Percentiles rank a stretch among this genome's conserved stretches.
These are phyloP conservation scores for Oceanites oceanicus DNA, from an alignment of 2,113 vertebrate species.

Conservation along the genomic window DNA sequence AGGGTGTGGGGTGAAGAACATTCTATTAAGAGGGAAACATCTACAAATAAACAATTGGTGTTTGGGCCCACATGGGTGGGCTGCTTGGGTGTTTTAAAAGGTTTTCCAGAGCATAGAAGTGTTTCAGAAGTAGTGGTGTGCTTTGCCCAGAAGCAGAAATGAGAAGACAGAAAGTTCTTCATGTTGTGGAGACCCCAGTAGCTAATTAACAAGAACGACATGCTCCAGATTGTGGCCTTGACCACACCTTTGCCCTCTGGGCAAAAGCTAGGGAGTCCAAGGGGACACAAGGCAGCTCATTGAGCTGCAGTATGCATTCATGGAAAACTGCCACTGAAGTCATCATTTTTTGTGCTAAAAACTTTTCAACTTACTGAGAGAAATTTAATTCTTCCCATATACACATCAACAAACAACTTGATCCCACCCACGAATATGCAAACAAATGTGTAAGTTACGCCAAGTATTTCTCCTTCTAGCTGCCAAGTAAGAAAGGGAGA, in stretches of 20 bases:
- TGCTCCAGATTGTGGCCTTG: not conserved
- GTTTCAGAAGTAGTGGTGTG: not conserved
- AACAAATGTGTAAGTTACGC: conserved; percentile 36
- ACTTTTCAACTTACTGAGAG: not conserved
- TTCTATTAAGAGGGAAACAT: not conserved
- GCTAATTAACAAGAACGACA: not conserved
- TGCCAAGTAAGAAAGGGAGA: conserved; percentile 54
- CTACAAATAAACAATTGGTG: not conserved
- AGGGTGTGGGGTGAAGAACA: not conserved
- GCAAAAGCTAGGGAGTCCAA: not conserved
- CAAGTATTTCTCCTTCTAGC: conserved; percentile 34
- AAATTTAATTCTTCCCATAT: conserved; percentile 30
- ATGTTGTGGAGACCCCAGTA: not conserved
- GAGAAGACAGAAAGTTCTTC: not conserved
- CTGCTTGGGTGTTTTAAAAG: not conserved
- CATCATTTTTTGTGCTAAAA: not conserved
- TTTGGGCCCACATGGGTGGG: conserved; percentile 21
- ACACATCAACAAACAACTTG: conserved; percentile 27
- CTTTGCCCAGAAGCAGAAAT: conserved; percentile 9
- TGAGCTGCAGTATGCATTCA: not conserved
- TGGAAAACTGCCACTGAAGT: conserved; percentile 3
- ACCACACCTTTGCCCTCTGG: not conserved
- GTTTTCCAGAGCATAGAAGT: not conserved
- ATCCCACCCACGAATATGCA: conserved; percentile 52
- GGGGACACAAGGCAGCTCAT: not conserved